Conservation (phyloP, 2,888 invertebrate genomes). For the Dolomedes plantarius region DNA sequence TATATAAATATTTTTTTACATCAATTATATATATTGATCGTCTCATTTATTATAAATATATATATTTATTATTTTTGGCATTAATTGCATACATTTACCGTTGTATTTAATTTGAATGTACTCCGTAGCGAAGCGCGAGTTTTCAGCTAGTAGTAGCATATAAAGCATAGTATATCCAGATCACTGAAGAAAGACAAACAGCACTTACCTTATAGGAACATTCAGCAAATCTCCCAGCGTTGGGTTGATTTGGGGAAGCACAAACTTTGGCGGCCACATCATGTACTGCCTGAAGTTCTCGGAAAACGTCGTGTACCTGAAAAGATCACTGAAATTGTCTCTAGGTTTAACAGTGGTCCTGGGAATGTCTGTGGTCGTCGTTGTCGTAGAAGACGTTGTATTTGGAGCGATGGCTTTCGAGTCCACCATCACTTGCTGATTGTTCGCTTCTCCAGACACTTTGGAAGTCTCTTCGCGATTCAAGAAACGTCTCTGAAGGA, state of each 20-base stretch:
- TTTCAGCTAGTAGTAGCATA: too few species aligned
- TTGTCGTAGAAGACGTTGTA: not conserved
- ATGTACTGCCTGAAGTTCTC: conserved; percentile 50
- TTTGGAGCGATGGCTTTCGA: not conserved
- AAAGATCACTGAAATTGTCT: conserved; percentile 53
- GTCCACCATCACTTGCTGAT: not conserved
- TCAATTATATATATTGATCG: too few species aligned
- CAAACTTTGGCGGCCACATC: conserved; percentile 52
- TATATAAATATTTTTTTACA: too few species aligned
- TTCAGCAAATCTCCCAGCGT: conserved; percentile 42
- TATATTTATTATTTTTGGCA: too few species aligned
- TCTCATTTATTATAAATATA: too few species aligned
- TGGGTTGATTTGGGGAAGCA: conserved; percentile 33
- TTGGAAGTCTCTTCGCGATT: conserved; percentile 56
- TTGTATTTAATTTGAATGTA: too few species aligned
- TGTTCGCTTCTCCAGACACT: conserved; percentile 46
- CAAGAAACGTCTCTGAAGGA: conserved; percentile 59
- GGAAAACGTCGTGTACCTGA: conserved; percentile 23
- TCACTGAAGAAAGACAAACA: too few species aligned
- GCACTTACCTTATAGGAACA: conserved; percentile 40
- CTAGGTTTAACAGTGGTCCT: conserved; percentile 31
- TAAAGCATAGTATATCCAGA: too few species aligned
- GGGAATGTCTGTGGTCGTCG: not conserved
- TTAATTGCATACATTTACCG: too few species aligned
- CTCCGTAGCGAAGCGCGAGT: too few species aligned